Evolutionary conservation across 2,888 invertebrate genomes (phyloP).

Genomic region (Myopa tessellatipennis): DNA sequence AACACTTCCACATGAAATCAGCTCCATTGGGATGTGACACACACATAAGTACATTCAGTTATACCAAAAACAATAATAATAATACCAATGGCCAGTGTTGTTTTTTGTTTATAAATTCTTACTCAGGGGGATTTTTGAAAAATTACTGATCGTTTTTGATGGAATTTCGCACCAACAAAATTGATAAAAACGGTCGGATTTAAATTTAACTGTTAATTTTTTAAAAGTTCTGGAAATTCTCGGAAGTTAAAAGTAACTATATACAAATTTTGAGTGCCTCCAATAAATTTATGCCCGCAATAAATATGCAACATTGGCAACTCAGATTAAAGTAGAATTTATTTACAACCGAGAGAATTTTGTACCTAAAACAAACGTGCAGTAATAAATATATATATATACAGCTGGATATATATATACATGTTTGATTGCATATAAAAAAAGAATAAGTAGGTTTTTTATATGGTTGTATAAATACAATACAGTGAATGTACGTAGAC

Average conservation of each 20-base stretch:
- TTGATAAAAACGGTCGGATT: too few species aligned
- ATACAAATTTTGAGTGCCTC: too few species aligned
- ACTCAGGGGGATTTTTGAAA: neutral
- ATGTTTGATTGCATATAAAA: neutral
- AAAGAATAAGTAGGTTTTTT: too few species aligned
- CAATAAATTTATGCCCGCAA: too few species aligned
- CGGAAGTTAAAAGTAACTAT: too few species aligned
- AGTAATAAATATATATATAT: constrained; percentile 15
- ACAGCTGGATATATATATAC: neutral
- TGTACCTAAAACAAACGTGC: neutral
- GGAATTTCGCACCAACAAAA: too few species aligned
- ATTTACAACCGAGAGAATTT: neutral
- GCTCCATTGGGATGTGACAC: neutral
- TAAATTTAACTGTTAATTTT: too few species aligned
- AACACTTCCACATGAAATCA: neutral
- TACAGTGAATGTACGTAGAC: neutral
- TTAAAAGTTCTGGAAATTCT: too few species aligned
- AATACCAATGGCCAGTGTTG: neutral
- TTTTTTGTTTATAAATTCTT: neutral
- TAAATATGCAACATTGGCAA: too few species aligned
- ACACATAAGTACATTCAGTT: neutral
- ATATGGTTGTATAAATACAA: neutral
- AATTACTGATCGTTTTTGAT: neutral
- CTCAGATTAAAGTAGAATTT: too few species aligned
- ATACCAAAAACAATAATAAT: neutral